These are phyloP conservation scores for Seriola aureovittata DNA, from an alignment of 2,113 vertebrate species.

Conservation along the genomic window DNA sequence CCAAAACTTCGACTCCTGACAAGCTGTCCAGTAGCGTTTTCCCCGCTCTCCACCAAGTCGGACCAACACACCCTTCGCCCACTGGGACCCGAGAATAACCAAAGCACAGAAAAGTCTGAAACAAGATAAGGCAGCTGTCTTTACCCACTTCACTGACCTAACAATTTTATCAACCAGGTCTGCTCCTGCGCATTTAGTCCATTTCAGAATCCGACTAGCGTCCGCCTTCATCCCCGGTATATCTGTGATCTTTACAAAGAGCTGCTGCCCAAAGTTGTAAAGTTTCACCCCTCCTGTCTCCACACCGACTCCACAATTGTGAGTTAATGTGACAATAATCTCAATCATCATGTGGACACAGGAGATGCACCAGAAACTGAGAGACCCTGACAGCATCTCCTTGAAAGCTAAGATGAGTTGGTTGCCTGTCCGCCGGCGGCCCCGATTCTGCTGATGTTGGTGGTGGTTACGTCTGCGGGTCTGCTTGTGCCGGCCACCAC, in stretches of 20 bases:
- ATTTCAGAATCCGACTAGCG: conserved; percentile 72
- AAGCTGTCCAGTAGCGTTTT: conserved; percentile 77
- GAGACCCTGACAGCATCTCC: conserved; percentile 83
- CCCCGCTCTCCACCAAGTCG: conserved; percentile 73
- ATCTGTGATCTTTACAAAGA: conserved; percentile 83
- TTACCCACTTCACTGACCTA: conserved; percentile 60
- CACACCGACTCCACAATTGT: conserved; percentile 85
- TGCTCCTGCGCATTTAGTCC: conserved; percentile 67
- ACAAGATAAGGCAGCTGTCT: conserved; percentile 80
- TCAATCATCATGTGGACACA: conserved; percentile 89
- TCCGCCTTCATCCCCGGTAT: conserved; percentile 81
- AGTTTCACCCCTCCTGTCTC: conserved; percentile 85
- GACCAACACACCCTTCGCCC: conserved; percentile 61
- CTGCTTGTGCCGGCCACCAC: conserved; percentile 84
- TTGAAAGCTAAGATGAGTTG: conserved; percentile 78
- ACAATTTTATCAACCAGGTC: conserved; percentile 73
- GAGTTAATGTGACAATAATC: conserved; percentile 88
- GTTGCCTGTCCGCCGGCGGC: conserved; percentile 74
- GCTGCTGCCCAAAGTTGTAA: conserved; percentile 82
- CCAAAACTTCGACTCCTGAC: conserved; percentile 83
- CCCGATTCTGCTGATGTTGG: conserved; percentile 81
- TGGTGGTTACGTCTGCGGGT: conserved; percentile 87
- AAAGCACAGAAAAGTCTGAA: conserved; percentile 82
- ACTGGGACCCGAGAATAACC: conserved; percentile 80
- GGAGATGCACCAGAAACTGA: conserved; percentile 88